Conservation (phyloP, 2,888 invertebrate species). For the Spisula subtruncata region DNA sequence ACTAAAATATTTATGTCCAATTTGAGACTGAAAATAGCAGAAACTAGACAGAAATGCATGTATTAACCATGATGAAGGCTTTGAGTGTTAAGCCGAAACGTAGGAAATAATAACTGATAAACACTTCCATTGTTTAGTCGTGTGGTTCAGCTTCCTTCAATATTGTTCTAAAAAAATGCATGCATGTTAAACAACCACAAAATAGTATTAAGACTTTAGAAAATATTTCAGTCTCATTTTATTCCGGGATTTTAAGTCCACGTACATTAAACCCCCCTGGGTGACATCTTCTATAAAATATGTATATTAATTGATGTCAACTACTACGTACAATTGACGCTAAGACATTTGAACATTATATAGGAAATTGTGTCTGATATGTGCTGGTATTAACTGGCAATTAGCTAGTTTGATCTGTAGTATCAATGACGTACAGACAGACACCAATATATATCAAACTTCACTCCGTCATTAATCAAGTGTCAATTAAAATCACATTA, state of each 20-base stretch:
- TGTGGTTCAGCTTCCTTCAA: too few relatives aligned
- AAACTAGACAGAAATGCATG: too few relatives aligned
- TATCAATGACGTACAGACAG: slow-evolving; percentile 1
- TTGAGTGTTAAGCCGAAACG: too few relatives aligned
- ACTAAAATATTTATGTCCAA: too few relatives aligned
- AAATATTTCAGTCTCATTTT: neutral
- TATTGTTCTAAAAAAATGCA: too few relatives aligned
- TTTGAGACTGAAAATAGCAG: too few relatives aligned
- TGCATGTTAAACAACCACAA: too few relatives aligned
- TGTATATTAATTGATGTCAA: slow-evolving; percentile 26
- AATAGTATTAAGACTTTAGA: too few relatives aligned
- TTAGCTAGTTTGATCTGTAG: slow-evolving; percentile 15
- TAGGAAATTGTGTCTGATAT: slow-evolving; percentile 8
- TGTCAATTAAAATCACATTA: slow-evolving; percentile 69
- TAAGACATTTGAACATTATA: neutral
- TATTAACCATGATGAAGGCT: too few relatives aligned
- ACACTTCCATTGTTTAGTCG: too few relatives aligned
- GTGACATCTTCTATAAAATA: neutral
- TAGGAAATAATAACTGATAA: too few relatives aligned
- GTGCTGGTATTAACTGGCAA: slow-evolving; percentile 21
- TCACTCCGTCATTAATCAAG: slow-evolving; percentile 58
- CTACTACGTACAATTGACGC: neutral
- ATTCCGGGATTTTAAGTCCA: neutral
- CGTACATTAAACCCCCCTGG: neutral
- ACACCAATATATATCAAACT: slow-evolving; percentile 45